A percentile compares a stretch with the other conserved stretches of the same genome.
Evolutionary conservation across 2,797 vertebrate species (phyloP).

Genomic region (Enteromius unitaeniatus): DNA sequence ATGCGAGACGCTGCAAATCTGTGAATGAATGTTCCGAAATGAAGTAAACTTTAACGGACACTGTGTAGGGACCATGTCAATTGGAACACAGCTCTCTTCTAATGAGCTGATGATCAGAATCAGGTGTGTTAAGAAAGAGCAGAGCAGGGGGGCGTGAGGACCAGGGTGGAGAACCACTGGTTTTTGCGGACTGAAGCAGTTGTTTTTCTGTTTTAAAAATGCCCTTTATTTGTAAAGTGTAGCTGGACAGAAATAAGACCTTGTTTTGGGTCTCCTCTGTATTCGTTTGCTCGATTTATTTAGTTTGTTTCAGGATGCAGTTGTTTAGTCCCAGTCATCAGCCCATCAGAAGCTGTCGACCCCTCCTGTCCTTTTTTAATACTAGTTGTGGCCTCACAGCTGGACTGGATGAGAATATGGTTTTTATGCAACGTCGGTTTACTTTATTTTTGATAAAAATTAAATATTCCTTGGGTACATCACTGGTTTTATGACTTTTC

Average conservation of each 20-base stretch:
- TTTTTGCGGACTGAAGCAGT: not conserved
- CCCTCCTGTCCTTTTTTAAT: not conserved
- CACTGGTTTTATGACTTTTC: not conserved
- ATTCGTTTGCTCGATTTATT: not conserved
- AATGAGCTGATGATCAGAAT: no score
- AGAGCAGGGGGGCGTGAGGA: no score
- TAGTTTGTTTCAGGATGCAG: not conserved
- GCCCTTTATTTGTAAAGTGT: not conserved
- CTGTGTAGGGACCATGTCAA: no score
- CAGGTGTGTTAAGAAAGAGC: no score
- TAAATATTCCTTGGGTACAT: conserved; percentile 21
- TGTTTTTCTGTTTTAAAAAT: not conserved
- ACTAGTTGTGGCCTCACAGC: conserved; percentile 27
- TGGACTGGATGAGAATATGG: conserved; percentile 34
- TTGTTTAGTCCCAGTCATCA: conserved; percentile 17
- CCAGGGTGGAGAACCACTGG: no score
- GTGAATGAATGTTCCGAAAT: no score
- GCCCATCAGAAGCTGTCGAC: conserved; percentile 27
- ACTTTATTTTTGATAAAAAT: conserved; percentile 52
- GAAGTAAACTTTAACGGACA: no score
- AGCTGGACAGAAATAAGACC: not conserved
- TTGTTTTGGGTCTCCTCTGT: not conserved
- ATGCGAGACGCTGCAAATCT: no score
- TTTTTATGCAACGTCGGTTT: conserved; percentile 37
- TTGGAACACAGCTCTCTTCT: no score